phyloP scores from a whole-genome alignment of 2,888 invertebrate genomes.

The Eupeodes latifasciatus region DNA sequence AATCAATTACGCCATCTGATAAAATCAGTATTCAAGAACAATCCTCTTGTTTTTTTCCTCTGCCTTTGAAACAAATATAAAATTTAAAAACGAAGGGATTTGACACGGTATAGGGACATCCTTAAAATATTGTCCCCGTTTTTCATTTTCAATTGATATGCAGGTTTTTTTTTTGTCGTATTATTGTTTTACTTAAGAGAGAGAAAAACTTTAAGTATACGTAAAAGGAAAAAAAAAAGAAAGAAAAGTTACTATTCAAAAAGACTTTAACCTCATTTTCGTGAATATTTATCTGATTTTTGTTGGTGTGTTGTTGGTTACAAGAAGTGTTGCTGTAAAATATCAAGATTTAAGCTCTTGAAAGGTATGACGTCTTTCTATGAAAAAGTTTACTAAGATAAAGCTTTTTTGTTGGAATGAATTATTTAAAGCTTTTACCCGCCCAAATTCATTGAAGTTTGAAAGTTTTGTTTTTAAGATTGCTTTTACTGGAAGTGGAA shows the following conservation, averaged over 20 bases:
- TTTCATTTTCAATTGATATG: slow-evolving; percentile 37
- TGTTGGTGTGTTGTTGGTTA: slow-evolving; percentile 16
- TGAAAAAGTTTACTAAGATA: neutral
- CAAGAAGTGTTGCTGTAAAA: slow-evolving; percentile 36
- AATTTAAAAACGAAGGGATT: neutral
- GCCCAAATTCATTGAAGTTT: slow-evolving; percentile 65
- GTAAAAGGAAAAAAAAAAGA: neutral
- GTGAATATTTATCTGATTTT: slow-evolving; percentile 42
- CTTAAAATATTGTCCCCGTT: slow-evolving; percentile 29
- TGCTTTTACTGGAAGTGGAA: slow-evolving; percentile 66
- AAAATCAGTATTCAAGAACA: slow-evolving; percentile 67
- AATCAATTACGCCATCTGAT: slow-evolving; percentile 74
- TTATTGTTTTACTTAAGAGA: neutral
- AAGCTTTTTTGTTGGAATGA: slow-evolving; percentile 43
- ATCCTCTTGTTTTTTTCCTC: slow-evolving; percentile 12
- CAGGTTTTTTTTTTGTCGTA: neutral
- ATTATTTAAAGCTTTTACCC: slow-evolving; percentile 59
- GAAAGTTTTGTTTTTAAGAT: slow-evolving; percentile 37
- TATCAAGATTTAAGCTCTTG: slow-evolving; percentile 2
- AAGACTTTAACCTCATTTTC: slow-evolving; percentile 38
- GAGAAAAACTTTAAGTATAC: neutral
- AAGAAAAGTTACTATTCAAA: neutral
- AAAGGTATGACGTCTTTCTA: slow-evolving; percentile 57
- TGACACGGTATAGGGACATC: slow-evolving; percentile 11
- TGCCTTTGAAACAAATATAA: neutral